Evolutionary conservation across 2,113 vertebrate genomes (phyloP), one percentile per base, ranked within the genome.

Genomic region (Andinoacara biseriatus): DNA sequence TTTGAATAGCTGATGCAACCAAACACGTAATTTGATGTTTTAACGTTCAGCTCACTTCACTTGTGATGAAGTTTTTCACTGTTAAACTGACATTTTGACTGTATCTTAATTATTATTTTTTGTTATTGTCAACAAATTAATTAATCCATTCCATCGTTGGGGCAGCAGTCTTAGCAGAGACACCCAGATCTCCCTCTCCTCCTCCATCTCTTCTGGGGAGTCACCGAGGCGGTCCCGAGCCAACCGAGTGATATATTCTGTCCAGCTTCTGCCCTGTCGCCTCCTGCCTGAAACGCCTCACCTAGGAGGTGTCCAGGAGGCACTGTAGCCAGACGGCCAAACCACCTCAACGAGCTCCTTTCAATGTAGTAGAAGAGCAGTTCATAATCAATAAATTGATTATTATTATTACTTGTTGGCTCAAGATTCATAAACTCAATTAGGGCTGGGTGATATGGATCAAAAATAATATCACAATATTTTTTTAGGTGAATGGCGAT

Each of bases 181-280:
- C 43, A 8, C 63, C 1, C 43, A 67, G 15, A 49, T 7, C 40
- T 29, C 40, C 22, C 63, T 49, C 63, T 67, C 22, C 22, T 69
- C 40, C 40, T 49, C 3, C 1, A 4, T 3, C 63, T 29, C 63
- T 49, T 20, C 22, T 29, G 46, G 40, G 15, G 24, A 17, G 1
- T 49, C 15, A 3, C 63, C 4, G 11, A 69, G 0, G 0, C 24
- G 18, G 49, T 67, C 9, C 63, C 40, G 49, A 49, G 43, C 38
- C 14, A 67, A 26, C 38, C 63, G 26, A 24, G 24, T 29, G 1
- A 43, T 49, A 24, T 49, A 49, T 49, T 69, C 24, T 69, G 63
- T 69, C 63, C 5, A 69, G 63, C 40, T 29, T 69, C 40, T 49
- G 40, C 24, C 24, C 63, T 11, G 15, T 69, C 22, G 7, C 24